These are phyloP conservation scores for Xanthorhoe designata DNA, from an alignment of 2,888 invertebrate species.

Conservation along the genomic window DNA sequence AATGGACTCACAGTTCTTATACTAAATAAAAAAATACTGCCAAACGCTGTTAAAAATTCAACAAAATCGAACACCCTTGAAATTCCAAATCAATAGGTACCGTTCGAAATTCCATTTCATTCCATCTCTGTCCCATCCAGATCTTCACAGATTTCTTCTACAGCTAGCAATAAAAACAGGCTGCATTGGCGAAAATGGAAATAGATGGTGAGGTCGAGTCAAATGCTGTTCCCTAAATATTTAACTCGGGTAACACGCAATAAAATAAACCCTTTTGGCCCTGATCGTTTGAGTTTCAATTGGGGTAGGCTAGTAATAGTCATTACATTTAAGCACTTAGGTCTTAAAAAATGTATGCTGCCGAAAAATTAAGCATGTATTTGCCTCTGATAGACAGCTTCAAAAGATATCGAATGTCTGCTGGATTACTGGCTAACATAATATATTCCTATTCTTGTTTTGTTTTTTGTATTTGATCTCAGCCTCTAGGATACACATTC, in stretches of 20 bases:
- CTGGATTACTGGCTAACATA: no score
- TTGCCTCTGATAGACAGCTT: no score
- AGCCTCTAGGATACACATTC: no score
- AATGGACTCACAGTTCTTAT: neutral
- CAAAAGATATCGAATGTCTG: neutral
- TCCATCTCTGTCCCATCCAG: slow-evolving; percentile 29
- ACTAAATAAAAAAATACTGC: neutral
- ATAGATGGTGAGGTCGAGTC: slow-evolving; percentile 42
- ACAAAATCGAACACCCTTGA: slow-evolving; percentile 1
- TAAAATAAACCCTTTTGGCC: slow-evolving; percentile 33
- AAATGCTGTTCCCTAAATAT: slow-evolving; percentile 39
- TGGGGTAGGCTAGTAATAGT: slow-evolving; percentile 11
- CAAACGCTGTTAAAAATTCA: neutral
- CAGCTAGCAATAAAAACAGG: slow-evolving; percentile 39
- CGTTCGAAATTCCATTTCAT: slow-evolving; percentile 22
- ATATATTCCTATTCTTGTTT: no score
- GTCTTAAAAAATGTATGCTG: neutral
- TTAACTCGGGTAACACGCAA: slow-evolving; percentile 35
- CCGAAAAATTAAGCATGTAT: neutral
- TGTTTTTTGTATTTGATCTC: no score
- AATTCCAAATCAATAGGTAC: slow-evolving; percentile 15
- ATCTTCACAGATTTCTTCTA: slow-evolving; percentile 40
- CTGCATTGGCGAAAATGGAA: slow-evolving; percentile 42
- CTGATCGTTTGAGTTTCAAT: slow-evolving; percentile 18
- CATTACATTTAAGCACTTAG: neutral